Conservation (phyloP, 2,888 invertebrate species). For the Andrena minutula region DNA sequence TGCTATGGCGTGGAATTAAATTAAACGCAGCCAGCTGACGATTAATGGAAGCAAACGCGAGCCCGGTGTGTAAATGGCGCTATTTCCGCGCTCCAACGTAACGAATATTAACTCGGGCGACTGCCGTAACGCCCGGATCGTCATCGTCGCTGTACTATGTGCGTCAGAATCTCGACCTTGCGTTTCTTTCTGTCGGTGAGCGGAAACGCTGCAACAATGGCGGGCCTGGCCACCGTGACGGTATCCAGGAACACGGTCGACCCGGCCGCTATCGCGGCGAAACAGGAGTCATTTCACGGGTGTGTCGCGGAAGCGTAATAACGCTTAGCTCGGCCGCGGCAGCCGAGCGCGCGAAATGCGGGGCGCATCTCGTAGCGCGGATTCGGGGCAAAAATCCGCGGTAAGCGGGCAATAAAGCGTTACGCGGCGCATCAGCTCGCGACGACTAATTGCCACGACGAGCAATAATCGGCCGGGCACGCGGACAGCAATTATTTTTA, state of each 20-base stretch:
- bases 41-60: conserved; percentile 41
- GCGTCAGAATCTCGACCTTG: not conserved
- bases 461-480: conserved; percentile 69
- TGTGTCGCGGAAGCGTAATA: conserved; percentile 41
- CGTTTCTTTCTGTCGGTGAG: not conserved
- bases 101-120: conserved; percentile 32
- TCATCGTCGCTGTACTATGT: no score
- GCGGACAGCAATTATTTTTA: conserved; percentile 73
- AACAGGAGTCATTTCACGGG: conserved; percentile 35
- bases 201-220: not conserved
- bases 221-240: not conserved
- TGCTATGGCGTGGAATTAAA: conserved; percentile 20
- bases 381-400: conserved; percentile 65
- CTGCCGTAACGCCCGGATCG: no score
- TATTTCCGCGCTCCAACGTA: conserved; percentile 33
- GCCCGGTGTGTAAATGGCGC: conserved; percentile 36
- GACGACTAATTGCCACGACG: conserved; percentile 70
- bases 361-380: conserved; percentile 4
- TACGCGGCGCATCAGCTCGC: conserved; percentile 70
- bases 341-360: conserved; percentile 1
- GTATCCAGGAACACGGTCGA: conserved; percentile 4
- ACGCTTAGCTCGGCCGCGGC: conserved; percentile 18
- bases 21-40: conserved; percentile 39
- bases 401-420: conserved; percentile 70
- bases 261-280: conserved; percentile 7